These are phyloP conservation scores for Rhinoderma darwinii DNA, from an alignment of 2,113 vertebrate species.

Conservation along the genomic window DNA sequence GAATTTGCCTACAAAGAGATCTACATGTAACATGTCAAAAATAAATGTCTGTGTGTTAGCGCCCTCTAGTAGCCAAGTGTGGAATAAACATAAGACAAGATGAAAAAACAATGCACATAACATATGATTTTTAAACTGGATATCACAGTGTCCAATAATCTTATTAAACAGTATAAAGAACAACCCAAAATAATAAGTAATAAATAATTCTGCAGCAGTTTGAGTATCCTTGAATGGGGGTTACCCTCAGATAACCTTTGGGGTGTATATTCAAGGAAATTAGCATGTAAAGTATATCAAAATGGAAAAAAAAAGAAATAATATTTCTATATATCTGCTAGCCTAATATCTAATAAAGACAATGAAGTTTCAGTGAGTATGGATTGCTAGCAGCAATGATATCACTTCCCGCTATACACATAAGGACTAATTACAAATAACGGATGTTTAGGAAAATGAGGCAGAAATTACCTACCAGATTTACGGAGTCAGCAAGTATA, in stretches of 20 bases:
- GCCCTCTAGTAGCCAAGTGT: slow-evolving; percentile 54
- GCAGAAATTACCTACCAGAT: background rate
- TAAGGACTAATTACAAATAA: background rate
- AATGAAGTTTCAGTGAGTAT: too few species aligned
- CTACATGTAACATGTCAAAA: background rate
- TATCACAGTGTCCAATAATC: background rate
- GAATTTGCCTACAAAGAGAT: background rate
- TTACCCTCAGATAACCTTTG: too few species aligned
- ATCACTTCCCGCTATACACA: slow-evolving; percentile 12
- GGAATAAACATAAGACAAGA: slow-evolving; percentile 3
- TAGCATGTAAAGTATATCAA: too few species aligned
- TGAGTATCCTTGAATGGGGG: too few species aligned
- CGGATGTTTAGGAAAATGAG: slow-evolving; percentile 39
- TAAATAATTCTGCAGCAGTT: too few species aligned
- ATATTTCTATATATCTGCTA: too few species aligned
- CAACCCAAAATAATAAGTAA: too few species aligned
- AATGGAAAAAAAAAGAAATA: too few species aligned
- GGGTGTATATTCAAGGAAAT: too few species aligned
- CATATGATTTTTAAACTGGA: background rate
- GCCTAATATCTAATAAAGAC: background rate
- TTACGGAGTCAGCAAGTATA: slow-evolving; percentile 8
- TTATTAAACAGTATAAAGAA: background rate
- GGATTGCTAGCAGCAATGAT: slow-evolving; percentile 36
- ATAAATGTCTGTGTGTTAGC: background rate
- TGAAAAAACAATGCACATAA: background rate